These are phyloP conservation scores for Tolmerus cingulatus DNA, from an alignment of 2,888 invertebrate genomes.

Conservation along the genomic window DNA sequence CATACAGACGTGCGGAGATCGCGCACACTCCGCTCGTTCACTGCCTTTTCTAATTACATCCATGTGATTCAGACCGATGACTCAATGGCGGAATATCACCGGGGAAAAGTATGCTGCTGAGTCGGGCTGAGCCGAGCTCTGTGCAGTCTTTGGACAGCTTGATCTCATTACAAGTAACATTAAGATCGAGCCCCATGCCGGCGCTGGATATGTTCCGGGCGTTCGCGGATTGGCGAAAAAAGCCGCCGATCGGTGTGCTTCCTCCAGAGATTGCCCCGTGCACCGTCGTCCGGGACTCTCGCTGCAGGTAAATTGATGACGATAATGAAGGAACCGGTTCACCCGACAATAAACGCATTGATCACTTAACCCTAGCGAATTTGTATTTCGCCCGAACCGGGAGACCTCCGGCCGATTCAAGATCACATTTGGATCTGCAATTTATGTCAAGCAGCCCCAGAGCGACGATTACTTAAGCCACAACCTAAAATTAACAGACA, in stretches of 20 bases:
- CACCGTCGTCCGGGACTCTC: neutral
- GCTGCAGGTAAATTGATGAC: neutral
- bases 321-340: neutral
- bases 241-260: neutral
- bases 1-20: neutral
- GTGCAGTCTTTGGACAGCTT: neutral
- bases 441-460: neutral
- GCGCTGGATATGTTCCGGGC: neutral
- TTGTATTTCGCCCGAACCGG: neutral
- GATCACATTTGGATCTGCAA: neutral
- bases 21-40: neutral
- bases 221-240: neutral
- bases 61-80: conserved; percentile 43
- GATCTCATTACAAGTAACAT: neutral
- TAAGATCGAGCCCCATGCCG: neutral
- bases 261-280: neutral
- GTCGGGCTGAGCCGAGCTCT: neutral
- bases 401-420: neutral
- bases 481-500: neutral
- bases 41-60: conserved; percentile 38
- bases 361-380: neutral
- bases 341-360: neutral
- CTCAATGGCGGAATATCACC: conserved; percentile 19
- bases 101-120: neutral
- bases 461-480: neutral